Base-by-base conservation (phyloP, 2,113 vertebrate species). In the Nothobranchius furzeri region DNA sequence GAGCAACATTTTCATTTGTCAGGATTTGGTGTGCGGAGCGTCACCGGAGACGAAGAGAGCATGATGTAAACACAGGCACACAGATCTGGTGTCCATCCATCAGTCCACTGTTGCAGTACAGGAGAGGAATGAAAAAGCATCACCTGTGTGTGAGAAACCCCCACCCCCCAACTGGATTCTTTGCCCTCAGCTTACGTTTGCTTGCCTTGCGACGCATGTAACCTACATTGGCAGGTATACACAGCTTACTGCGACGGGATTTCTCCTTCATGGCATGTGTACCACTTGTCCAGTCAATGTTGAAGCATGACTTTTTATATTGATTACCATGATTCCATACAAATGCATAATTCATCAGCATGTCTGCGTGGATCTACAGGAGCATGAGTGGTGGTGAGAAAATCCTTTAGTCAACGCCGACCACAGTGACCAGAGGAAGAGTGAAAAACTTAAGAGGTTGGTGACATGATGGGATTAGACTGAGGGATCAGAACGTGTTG, bases 281-380 rank as follows among this genome's bases (percentile, higher is more conserved):
- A 36, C 20, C 40, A 13, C 63, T 52, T 12, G 62, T 71, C 48
- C 49, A 68, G 49, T 85, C 79, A 66, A 77, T 72, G 81, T 56
- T 14, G 35, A 67, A 67, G 67, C 60, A 9, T 40, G 64, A 77
- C 65, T 51, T 83, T 75, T 77, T 52, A 50, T 82, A 90, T 82
- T 60, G 86, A 88, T 88, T 75, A 47, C 46, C 77, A 71, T 48
- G 58, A 75, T 85, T 86, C 68, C 70, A 68, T 61, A 54, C 55
- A 7, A 4, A 77, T 87, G 60, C 75, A 85, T 83, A 83, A 87
- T 55, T 79, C 68, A 53, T 61, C 51, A 53, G 52, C 58, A 1
- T 40, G 35, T 52, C 57, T n/a, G 15, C 62, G 47, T 49, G 53
- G 11, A 30, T 12, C 24, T 13, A 17, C 10, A 60, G n/a, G 20